Base-by-base conservation (phyloP, 2,888 invertebrate genomes). In the Tetanocera ferruginea region DNA sequence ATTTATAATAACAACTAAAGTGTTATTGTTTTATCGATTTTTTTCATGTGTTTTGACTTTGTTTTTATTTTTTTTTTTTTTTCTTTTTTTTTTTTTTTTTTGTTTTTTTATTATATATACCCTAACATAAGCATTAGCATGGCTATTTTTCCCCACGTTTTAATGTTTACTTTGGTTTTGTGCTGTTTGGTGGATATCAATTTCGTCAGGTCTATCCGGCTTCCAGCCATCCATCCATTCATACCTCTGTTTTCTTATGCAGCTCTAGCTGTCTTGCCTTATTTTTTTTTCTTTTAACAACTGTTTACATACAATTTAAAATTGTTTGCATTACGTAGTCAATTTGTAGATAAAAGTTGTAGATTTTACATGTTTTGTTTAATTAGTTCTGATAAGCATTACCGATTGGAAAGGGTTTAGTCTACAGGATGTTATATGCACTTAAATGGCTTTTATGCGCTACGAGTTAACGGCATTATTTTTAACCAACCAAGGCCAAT, bases 91-190 rank as follows among this genome's bases (percentile, higher is more conserved):
- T n/a, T 49, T 64, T 55, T 43, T 25, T 5, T 37, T 76, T 66
- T 17, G 31, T 60, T 60, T 70, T 60, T 28, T 34, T 4, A 43
- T 51, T 14, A 28, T 23, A 37, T 37, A 57, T 67, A 11, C 19
- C 17, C 43, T 37, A n/a, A 51, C 49, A 17, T 28, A 49, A 28
- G 43, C 31, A 28, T n/a, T 34, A 31, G 8, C 55, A 55, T 25
- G 52, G 52, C 17, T 52, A 69, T 51, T 31, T 73, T 23, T 60
- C 8, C 37, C 23, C 4, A 17, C 28, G 72, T 62, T n/a, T 43
- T n/a, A 75, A 67, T 76, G 37, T 76, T 76, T 69, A n/a, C 14
- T 43, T 43, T 43, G 43, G 43, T 43, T 43, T 43, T 43, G 11
- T 37, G 37, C 37, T n/a, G 31, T 62, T 62, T 43, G 19, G 37